Base-by-base conservation (phyloP, 2,888 invertebrate species). In the Caenorhabditis sp. region DNA sequence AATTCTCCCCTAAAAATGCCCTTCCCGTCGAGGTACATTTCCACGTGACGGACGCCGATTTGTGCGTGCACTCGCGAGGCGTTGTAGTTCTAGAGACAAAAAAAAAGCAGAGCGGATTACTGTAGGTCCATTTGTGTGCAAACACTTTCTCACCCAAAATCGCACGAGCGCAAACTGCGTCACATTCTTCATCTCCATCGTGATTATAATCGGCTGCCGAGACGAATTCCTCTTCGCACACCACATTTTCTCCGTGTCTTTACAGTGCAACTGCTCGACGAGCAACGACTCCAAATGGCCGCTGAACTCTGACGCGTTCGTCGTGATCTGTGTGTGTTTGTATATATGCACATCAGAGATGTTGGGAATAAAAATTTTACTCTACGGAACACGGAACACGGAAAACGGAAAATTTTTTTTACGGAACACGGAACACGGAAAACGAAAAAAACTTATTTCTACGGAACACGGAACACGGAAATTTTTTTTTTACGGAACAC, bases 41-140 rank as follows among this genome's bases (percentile, higher is more conserved):
- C 92, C 11, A 94, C 90, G 85, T 93, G 91, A 83, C 92, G 92
- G 6, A 93, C 93, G 50, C 95, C 95, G 72, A 94, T 92, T 68
- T 93, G 92, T 0, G 94, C 94, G 90, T 95, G 93, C 83, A 94
- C 94, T 74, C 95, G 91, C 0, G 94, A 94, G 90, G 94, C 94
- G 90, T 94, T 94, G 90, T 95, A 95, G 89, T 95, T 95, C 94
- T 94, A 90, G 45, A 89, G 2, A 30, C 30, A 30, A 30, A 9
- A 30, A 30, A 30, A 30, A 30, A 30, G 30, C 30, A 9, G 6
- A 9, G 17, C 39, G 2, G 20, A n/a, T 11, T 39, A 11, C n/a
- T 32, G 30, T 8, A 4, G 1, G n/a, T 52, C 35, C n/a, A 32
- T n/a, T 24, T 37, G 15, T n/a, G 20, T 11, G n/a, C 1, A 7